These are phyloP conservation scores for Dasysyrphus tricinctus DNA, from an alignment of 2,888 invertebrate species.

Conservation along the genomic window DNA sequence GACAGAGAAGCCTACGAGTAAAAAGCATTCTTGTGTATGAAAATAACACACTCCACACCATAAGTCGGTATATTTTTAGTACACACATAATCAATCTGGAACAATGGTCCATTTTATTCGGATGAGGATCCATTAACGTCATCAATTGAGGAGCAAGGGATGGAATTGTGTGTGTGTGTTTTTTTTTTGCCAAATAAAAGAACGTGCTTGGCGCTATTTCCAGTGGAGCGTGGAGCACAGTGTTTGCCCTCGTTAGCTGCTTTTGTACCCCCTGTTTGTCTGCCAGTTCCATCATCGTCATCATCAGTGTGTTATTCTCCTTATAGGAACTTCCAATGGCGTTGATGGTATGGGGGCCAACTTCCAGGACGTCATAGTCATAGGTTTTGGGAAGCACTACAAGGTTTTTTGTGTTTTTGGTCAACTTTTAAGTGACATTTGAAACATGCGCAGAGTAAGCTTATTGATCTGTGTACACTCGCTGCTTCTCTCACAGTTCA, in stretches of 20 bases:
- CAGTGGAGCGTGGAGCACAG: conserved; percentile 30
- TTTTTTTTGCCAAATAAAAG: conserved; percentile 17
- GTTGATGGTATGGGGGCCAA: conserved; percentile 11
- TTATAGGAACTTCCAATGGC: conserved; percentile 49
- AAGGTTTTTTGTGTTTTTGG: conserved; percentile 28
- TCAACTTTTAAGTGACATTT: conserved; percentile 25
- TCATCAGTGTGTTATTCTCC: background rate
- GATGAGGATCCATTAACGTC: conserved; percentile 73
- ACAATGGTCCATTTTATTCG: conserved; percentile 70
- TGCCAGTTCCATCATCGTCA: conserved; percentile 2
- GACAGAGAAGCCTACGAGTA: background rate
- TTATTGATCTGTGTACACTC: conserved; percentile 72
- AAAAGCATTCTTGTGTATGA: conserved; percentile 51
- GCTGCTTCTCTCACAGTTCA: background rate
- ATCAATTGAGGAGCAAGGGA: conserved; percentile 61
- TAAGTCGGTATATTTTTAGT: conserved; percentile 54
- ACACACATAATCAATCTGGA: conserved; percentile 72
- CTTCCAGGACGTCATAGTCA: conserved; percentile 63
- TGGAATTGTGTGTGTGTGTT: conserved; percentile 21
- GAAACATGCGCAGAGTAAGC: conserved; percentile 59
- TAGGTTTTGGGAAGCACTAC: conserved; percentile 37
- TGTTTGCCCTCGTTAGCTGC: conserved; percentile 53
- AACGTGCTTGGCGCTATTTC: conserved; percentile 59
- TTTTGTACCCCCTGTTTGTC: conserved; percentile 14
- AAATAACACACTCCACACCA: conserved; percentile 42